A percentile compares a stretch with the other conserved stretches of the same genome.
phyloP scores from a whole-genome alignment of 2,888 invertebrate species.

The Ceraclea dissimilis region DNA sequence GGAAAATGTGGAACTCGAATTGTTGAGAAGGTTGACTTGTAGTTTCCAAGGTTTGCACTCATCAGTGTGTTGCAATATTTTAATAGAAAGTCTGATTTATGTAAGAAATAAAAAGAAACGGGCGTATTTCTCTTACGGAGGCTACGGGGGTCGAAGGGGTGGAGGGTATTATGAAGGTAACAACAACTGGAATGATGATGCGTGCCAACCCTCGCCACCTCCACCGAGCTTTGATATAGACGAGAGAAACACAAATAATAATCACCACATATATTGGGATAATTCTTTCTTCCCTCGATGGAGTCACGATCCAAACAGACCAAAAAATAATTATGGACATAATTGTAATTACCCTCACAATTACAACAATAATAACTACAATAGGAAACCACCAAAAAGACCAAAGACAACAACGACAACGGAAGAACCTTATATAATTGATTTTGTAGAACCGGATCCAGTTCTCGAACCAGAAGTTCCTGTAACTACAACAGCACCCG shows the following conservation, averaged over 20 bases:
- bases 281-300: conserved; percentile 21
- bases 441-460: not conserved
- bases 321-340: conserved; percentile 1
- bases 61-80: conserved; percentile 20
- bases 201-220: not conserved
- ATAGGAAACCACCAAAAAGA: not conserved
- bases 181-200: not conserved
- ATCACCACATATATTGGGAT: conserved; percentile 23
- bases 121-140: conserved; percentile 17
- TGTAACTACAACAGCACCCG: not conserved
- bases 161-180: not conserved
- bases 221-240: conserved; percentile 1
- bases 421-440: conserved; percentile 3
- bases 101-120: conserved; percentile 21
- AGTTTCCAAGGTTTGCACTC: conserved; percentile 15
- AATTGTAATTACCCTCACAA: conserved; percentile 10
- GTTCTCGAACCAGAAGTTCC: not conserved
- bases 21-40: conserved; percentile 18
- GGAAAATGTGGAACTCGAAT: conserved; percentile 11
- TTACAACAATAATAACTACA: conserved; percentile 1
- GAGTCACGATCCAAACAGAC: conserved; percentile 17
- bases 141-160: conserved; percentile 1
- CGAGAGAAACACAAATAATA: conserved; percentile 1
- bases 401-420: conserved; percentile 6
- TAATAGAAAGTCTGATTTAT: conserved; percentile 11